Conservation (phyloP, 2,797 vertebrate species). For the Microctenopoma lineatum region DNA sequence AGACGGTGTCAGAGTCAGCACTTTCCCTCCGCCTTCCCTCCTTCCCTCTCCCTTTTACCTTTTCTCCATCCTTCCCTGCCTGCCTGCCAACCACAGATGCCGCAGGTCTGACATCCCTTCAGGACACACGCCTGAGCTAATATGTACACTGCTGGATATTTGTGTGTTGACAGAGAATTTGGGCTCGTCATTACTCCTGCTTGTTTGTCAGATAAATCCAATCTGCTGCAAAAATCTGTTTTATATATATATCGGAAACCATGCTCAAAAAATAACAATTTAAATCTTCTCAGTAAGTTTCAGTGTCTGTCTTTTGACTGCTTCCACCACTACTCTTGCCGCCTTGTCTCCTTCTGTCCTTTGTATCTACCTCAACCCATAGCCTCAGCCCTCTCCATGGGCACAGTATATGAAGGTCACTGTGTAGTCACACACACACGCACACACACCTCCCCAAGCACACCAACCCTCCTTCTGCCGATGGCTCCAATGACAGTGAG, state of each 20-base stretch:
- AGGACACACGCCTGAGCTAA: constrained; percentile 71
- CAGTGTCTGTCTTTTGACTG: neutral
- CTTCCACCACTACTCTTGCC: constrained; percentile 10
- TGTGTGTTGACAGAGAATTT: constrained; percentile 48
- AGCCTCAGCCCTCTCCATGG: constrained; percentile 18
- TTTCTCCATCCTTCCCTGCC: constrained; percentile 47
- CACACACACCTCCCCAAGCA: constrained; percentile 9
- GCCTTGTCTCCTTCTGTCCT: constrained; percentile 42
- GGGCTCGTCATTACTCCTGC: neutral
- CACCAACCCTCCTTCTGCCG: constrained; percentile 19
- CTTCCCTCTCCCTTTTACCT: constrained; percentile 54
- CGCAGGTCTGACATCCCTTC: constrained; percentile 71
- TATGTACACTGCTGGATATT: constrained; percentile 70
- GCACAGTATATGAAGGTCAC: constrained; percentile 69
- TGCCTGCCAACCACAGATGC: constrained; percentile 68
- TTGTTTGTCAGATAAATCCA: constrained; percentile 28
- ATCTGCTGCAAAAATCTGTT: neutral
- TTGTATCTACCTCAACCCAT: constrained; percentile 26
- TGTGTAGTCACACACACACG: constrained; percentile 10
- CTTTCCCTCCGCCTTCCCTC: constrained; percentile 66
- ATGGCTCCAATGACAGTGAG: constrained; percentile 62
- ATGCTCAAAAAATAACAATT: neutral
- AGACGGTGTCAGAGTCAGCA: constrained; percentile 75
- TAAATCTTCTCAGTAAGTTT: neutral
- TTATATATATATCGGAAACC: constrained; percentile 6